A percentile compares a stretch with the other conserved stretches of the same genome.
phyloP scores from a whole-genome alignment of 2,888 invertebrate species.

The Pediacus dermestoides region DNA sequence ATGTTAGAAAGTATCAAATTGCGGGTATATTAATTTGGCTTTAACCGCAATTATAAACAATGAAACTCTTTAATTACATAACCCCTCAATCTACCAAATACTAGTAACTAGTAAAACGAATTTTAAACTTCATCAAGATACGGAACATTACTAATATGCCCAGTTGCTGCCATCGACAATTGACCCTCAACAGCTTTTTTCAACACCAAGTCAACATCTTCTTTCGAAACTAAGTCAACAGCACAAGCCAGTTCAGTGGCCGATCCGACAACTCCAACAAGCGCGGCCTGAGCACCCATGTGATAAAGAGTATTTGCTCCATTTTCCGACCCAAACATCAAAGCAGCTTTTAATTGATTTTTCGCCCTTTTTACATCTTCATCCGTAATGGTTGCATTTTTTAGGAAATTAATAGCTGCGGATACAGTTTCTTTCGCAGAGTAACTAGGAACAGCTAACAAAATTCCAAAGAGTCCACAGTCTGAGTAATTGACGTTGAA shows the following conservation, averaged over 20 bases:
- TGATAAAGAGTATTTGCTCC: conserved; percentile 59
- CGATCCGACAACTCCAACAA: conserved; percentile 57
- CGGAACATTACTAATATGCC: conserved; percentile 75
- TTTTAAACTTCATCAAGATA: conserved; percentile 71
- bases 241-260: conserved; percentile 58
- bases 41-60: too few relatives aligned
- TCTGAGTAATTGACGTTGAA: conserved; percentile 83
- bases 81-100: too few relatives aligned
- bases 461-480: conserved; percentile 82
- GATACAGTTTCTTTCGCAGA: conserved; percentile 66
- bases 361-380: conserved; percentile 69
- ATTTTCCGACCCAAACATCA: conserved; percentile 63
- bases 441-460: conserved; percentile 65
- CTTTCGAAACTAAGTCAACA: conserved; percentile 65
- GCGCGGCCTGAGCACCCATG: conserved; percentile 67
- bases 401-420: conserved; percentile 59
- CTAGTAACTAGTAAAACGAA: too few relatives aligned
- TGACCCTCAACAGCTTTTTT: conserved; percentile 65
- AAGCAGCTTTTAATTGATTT: conserved; percentile 67
- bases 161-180: conserved; percentile 76
- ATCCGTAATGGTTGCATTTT: conserved; percentile 57
- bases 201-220: conserved; percentile 74
- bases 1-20: too few relatives aligned
- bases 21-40: too few relatives aligned
- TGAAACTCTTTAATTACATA: too few relatives aligned